Evolutionary conservation across 2,888 invertebrate species (phyloP), one percentile per base, ranked within the genome.

Genomic region (Melanostoma mellinum): DNA sequence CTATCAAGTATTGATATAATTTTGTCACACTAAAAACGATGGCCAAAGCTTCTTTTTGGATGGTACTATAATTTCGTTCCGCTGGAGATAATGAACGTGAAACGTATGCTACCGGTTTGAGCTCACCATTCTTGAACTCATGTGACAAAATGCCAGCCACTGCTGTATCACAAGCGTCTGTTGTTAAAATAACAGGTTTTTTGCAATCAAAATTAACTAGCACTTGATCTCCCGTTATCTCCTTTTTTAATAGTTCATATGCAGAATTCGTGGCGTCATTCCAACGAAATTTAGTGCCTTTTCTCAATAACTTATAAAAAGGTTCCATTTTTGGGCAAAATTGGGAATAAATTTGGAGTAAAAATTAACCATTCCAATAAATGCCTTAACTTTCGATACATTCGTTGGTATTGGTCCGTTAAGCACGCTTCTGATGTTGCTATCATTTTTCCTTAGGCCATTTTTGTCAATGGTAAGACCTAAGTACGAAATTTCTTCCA

Each of bases 231-330:
- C 48, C 48, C 6, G 48, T 48, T 48, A 48, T 48, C 48, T n/a
- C 20, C 20, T 20, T n/a, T 48, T 58, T 75, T 33, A 67, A 10
- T 3, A 44, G n/a, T 8, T 48, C 30, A 63, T 63, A 63, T 46
- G 63, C 63, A 60, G 48, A 48, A 48, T 33, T 38, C 55, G 63
- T 55, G 38, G 38, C 61, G 60, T 30, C 44, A 32, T 40, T n/a
- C 74, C 67, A 56, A 38, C 6, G 20, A 48, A 65, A 55, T 10
- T 40, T n/a, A 44, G 44, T 38, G 40, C 44, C 38, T 72, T 61
- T 65, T 8, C 33, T 20, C 35, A 56, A 42, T 3, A 75, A 33
- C 89, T 89, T 1, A 88, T 42, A 55, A 89, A 89, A 3, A 50
- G 50, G 32, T 32, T 50, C 6, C 30, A 50, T 50, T 50, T 50